A percentile compares a stretch with the other conserved stretches of the same genome.
Conservation (phyloP, 2,797 vertebrate species). For the Cottoperca gobio region DNA sequence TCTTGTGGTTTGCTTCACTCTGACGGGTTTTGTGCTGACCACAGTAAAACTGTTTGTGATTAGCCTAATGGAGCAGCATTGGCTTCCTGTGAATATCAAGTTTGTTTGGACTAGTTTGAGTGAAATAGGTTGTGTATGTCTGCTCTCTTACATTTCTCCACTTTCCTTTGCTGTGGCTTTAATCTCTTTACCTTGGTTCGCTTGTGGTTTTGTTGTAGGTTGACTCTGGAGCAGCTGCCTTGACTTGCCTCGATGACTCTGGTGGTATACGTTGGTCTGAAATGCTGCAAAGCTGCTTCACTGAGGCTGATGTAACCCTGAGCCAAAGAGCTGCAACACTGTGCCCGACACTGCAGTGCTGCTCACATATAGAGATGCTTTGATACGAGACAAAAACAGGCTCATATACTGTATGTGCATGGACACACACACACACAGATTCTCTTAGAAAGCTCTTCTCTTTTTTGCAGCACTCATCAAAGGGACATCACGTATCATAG, state of each 20-base stretch:
- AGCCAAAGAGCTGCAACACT: conserved; percentile 72
- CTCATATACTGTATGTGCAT: conserved; percentile 30
- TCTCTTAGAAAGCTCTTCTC: conserved; percentile 40
- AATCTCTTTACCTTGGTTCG: conserved; percentile 28
- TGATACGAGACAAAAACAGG: conserved; percentile 53
- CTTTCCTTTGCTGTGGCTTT: conserved; percentile 28
- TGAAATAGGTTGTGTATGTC: conserved; percentile 31
- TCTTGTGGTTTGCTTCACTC: conserved; percentile 22
- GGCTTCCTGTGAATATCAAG: conserved; percentile 5
- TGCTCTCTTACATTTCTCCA: background rate
- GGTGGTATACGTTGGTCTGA: conserved; percentile 19
- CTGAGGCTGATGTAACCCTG: conserved; percentile 75
- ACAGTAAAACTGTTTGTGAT: conserved; percentile 27
- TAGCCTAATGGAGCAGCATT: background rate
- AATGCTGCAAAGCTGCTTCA: conserved; percentile 35
- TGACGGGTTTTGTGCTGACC: conserved; percentile 22
- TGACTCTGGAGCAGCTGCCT: conserved; percentile 16
- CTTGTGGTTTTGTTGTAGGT: conserved; percentile 33
- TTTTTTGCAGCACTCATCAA: conserved; percentile 45
- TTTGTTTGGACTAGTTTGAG: conserved; percentile 20
- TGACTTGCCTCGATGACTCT: conserved; percentile 30
- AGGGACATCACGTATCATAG: conserved; percentile 28
- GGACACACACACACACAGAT: conserved; percentile 25
- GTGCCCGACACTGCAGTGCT: conserved; percentile 36
- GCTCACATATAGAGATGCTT: conserved; percentile 48